Evolutionary conservation across 2,113 vertebrate species (phyloP), one percentile per base, ranked within the genome.

Genomic region (Lophura nycthemera): DNA sequence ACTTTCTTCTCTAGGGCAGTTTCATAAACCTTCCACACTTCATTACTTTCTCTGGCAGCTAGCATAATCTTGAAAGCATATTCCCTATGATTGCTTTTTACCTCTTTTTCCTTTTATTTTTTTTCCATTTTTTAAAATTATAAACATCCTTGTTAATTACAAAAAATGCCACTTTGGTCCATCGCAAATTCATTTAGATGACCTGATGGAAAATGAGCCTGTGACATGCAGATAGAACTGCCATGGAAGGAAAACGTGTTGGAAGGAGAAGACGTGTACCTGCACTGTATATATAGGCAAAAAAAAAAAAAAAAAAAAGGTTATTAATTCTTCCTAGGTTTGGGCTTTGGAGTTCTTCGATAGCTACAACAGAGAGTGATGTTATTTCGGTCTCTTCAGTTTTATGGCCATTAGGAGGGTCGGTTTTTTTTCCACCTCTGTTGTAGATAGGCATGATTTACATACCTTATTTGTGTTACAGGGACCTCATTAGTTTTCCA

Each of bases 291-390:
- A 21, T 11, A 18, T 32, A 64, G 76, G 22, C 20, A 85, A 87
- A 87, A 85, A 71, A 60, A 32, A n/a, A n/a, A 71, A 87, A 84
- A 78, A 87, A 84, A 78, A 64, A 50, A 60, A 19, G 21, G 50
- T n/a, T 13, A 54, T 63, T 40, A 54, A 0, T 60, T 89, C 38
- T 76, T 74, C 19, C 48, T 83, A 22, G 34, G 6, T 88, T 59
- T 60, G 38, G 8, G 82, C 30, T 78, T 88, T 56, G 43, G 70
- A 60, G 42, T 56, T 89, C 20, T 65, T 65, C 4, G 10, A 18
- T 30, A 66, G 65, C 71, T 82, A 45, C 45, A 38, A 22, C 59
- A 34, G 8, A 27, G 27, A 3, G 32, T 38, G 75, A 11, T 69
- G 38, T 45, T 64, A 5, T 20, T 91, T 72, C 42, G 78, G 36